phyloP scores from a whole-genome alignment of 2,888 invertebrate genomes.

The Cryptocephalus moraei region DNA sequence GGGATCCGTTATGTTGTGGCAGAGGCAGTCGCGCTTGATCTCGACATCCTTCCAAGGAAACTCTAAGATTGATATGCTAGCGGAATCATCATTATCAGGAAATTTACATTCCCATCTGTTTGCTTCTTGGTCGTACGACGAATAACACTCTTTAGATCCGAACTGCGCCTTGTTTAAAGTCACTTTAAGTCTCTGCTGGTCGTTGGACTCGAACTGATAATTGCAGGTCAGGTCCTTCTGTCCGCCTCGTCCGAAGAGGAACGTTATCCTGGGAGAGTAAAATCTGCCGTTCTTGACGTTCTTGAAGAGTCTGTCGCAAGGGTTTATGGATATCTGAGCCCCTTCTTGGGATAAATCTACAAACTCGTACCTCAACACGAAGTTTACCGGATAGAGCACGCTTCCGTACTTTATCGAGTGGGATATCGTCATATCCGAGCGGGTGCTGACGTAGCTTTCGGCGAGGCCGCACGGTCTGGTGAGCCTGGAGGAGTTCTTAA shows the following conservation, averaged over 20 bases:
- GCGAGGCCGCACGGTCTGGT: slow-evolving; percentile 59
- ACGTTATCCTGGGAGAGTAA: slow-evolving; percentile 68
- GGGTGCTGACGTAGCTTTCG: slow-evolving; percentile 70
- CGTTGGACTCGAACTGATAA: slow-evolving; percentile 62
- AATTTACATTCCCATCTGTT: slow-evolving; percentile 61
- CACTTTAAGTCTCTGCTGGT: slow-evolving; percentile 58
- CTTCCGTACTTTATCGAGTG: slow-evolving; percentile 70
- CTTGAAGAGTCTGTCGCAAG: slow-evolving; percentile 53
- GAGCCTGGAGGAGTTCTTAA: slow-evolving; percentile 61
- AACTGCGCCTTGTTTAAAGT: slow-evolving; percentile 60
- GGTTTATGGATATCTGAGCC: slow-evolving; percentile 49
- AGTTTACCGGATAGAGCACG: slow-evolving; percentile 66
- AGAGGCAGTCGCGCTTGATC: slow-evolving; percentile 62
- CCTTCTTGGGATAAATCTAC: slow-evolving; percentile 65
- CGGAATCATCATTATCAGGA: slow-evolving; percentile 24
- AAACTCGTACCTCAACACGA: slow-evolving; percentile 73
- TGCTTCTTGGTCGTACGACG: slow-evolving; percentile 55
- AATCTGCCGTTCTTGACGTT: slow-evolving; percentile 42
- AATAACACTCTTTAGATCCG: slow-evolving; percentile 57
- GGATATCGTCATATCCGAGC: slow-evolving; percentile 64
- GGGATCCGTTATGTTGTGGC: slow-evolving; percentile 54
- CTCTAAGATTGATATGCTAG: slow-evolving; percentile 45
- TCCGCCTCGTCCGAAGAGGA: slow-evolving; percentile 74
- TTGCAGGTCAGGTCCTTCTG: slow-evolving; percentile 64
- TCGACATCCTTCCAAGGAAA: slow-evolving; percentile 57